Evolutionary conservation across 2,888 invertebrate species (phyloP).

Genomic region (Mellilla xanthometata): DNA sequence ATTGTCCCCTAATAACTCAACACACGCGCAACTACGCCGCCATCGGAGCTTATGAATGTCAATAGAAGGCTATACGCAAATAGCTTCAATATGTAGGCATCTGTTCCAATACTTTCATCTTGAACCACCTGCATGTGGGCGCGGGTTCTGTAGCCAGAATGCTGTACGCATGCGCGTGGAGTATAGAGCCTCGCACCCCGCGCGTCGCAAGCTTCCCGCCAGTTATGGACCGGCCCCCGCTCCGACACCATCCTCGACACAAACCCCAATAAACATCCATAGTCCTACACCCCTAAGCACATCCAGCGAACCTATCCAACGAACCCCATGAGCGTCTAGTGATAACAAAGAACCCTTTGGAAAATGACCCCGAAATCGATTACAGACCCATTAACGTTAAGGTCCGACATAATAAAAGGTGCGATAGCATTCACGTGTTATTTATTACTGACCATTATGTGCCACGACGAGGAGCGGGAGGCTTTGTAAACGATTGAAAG

Average conservation of each 20-base stretch:
- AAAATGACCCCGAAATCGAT: conserved; percentile 53
- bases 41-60: conserved; percentile 7
- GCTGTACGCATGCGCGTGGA: conserved; percentile 58
- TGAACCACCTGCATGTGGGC: conserved; percentile 39
- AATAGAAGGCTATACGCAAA: conserved; percentile 12
- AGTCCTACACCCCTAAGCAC: conserved; percentile 9
- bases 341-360: too few relatives aligned
- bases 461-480: conserved; percentile 66
- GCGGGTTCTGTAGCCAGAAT: conserved; percentile 23
- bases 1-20: conserved; percentile 5
- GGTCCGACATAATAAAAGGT: conserved; percentile 38
- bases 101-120: conserved; percentile 38
- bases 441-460: conserved; percentile 61
- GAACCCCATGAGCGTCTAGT: neutral
- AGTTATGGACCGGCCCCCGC: conserved; percentile 26
- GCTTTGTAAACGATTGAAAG: conserved; percentile 39
- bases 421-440: conserved; percentile 47
- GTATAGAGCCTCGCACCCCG: conserved; percentile 41
- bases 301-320: conserved; percentile 7
- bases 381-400: conserved; percentile 33
- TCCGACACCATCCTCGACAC: conserved; percentile 23
- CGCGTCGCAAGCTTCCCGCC: conserved; percentile 33
- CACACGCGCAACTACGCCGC: neutral
- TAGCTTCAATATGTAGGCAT: conserved; percentile 16
- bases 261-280: conserved; percentile 14